Base-by-base conservation (phyloP, 2,113 vertebrate genomes). In the Laticauda laticaudata region DNA sequence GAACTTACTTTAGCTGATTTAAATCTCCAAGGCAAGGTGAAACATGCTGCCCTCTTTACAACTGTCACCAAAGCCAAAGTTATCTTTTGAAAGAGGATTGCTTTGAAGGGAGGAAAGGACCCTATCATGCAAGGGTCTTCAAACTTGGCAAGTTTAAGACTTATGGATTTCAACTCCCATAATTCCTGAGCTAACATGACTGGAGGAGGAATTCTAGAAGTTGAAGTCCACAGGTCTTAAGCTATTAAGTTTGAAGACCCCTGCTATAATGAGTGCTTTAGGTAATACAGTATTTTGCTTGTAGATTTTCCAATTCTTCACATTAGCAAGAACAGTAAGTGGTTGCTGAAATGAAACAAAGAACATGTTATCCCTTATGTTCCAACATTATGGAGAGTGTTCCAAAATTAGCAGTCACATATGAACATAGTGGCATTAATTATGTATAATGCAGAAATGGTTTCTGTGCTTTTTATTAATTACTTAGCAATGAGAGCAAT, bases 381-480 rank as follows among this genome's bases (percentile, higher is more conserved):
- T 86, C 95, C 54, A 34, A 92, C 53, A 54, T 57, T 88, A 59
- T 48, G 26, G 48, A 45, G 18, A 88, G 9, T 88, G 53, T 87
- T 94, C 93, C 39, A 92, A 61, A 93, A 89, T 26, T 51, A 92
- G 87, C 51, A 92, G 43, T 88, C 45, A 90, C 94, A 48, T 61
- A 94, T n/a, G 61, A 92, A 39, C 89, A 23, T 61, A 45, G 92
- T 43, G 3, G 26, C 14, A 90, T 91, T 75, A 91, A 93, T 94
- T 90, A 91, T 90, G 93, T 93, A 48, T 92, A 48, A 91, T 94
- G 18, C 51, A 55, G 55, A 90, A 95, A 91, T 89, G 81, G 21
- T 94, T 92, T 26, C 29, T 64, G 48, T 48, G 20, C 10, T 55
- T 64, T 87, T 53, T 55, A 48, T 86, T 93, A 93, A 91, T 87